These are phyloP conservation scores for Aporrectodea caliginosa DNA, from an alignment of 1,140 invertebrate species.

Conservation along the genomic window DNA sequence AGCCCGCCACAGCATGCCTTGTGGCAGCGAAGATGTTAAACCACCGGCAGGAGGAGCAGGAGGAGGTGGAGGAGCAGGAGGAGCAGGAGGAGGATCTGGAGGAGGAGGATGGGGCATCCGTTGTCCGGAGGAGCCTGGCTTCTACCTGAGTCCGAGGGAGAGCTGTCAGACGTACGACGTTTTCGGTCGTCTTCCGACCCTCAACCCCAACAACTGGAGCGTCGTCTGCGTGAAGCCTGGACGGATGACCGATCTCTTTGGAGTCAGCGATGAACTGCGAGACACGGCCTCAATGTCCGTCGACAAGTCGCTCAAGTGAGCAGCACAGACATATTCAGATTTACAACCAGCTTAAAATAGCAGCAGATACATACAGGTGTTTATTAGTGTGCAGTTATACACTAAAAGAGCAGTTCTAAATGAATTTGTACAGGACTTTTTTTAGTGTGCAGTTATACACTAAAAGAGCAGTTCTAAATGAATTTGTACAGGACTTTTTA, in stretches of 20 bases:
- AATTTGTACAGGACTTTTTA: too few relatives aligned
- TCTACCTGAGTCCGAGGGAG: constrained; percentile 31
- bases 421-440: too few relatives aligned
- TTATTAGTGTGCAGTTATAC: too few relatives aligned
- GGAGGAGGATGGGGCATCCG: neutral
- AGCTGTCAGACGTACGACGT: constrained; percentile 27
- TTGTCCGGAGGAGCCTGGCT: constrained; percentile 28
- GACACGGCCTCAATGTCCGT: constrained; percentile 18
- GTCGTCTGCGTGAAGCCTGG: constrained; percentile 24
- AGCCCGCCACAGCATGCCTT: too few relatives aligned
- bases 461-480: too few relatives aligned
- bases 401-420: too few relatives aligned
- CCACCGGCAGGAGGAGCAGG: neutral
- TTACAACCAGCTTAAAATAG: too few relatives aligned
- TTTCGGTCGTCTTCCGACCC: constrained; percentile 25
- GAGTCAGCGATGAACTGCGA: constrained; percentile 24
- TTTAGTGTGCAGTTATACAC: too few relatives aligned
- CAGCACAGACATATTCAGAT: too few relatives aligned
- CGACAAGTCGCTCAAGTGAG: constrained; percentile 13
- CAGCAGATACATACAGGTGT: too few relatives aligned
- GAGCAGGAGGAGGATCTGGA: neutral
- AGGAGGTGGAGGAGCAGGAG: neutral
- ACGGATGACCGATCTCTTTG: constrained; percentile 25
- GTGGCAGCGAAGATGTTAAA: neutral
- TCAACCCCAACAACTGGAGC: constrained; percentile 8